These are phyloP conservation scores for Eristalis arbustorum DNA, from an alignment of 2,888 invertebrate genomes.

Conservation along the genomic window DNA sequence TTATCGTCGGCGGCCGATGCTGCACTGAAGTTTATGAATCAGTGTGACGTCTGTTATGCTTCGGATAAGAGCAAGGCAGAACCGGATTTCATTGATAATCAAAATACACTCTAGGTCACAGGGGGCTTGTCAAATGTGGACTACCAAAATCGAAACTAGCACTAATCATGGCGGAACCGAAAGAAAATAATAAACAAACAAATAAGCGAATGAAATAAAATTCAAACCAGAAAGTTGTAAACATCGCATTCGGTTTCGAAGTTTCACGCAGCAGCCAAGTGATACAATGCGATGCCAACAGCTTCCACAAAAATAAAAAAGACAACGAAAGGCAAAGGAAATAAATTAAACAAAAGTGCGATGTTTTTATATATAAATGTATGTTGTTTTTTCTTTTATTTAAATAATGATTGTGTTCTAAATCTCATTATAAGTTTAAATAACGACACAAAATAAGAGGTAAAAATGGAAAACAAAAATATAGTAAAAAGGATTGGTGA, in stretches of 20 bases:
- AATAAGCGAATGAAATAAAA: background rate
- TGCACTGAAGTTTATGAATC: too few relatives aligned
- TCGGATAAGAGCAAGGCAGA: too few relatives aligned
- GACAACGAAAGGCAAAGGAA: background rate
- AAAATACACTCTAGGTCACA: background rate
- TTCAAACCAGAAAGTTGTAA: background rate
- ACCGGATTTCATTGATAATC: too few relatives aligned
- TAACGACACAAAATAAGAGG: constrained; percentile 18
- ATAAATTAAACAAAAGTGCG: background rate
- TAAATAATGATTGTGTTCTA: constrained; percentile 61
- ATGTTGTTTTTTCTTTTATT: constrained; percentile 65
- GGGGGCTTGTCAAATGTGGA: background rate
- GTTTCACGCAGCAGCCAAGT: background rate
- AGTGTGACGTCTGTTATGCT: too few relatives aligned
- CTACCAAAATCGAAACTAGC: background rate
- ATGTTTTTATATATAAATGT: constrained; percentile 40
- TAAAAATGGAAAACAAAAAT: constrained; percentile 15
- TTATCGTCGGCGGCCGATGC: too few relatives aligned
- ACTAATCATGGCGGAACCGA: background rate
- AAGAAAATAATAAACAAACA: background rate
- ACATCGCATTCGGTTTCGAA: background rate
- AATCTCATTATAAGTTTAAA: constrained; percentile 43
- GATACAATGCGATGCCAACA: background rate
- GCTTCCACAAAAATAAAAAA: background rate
- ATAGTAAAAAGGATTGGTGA: constrained; percentile 30